Conservation (phyloP, 2,797 vertebrate species). For the Eleutherodactylus coqui region DNA sequence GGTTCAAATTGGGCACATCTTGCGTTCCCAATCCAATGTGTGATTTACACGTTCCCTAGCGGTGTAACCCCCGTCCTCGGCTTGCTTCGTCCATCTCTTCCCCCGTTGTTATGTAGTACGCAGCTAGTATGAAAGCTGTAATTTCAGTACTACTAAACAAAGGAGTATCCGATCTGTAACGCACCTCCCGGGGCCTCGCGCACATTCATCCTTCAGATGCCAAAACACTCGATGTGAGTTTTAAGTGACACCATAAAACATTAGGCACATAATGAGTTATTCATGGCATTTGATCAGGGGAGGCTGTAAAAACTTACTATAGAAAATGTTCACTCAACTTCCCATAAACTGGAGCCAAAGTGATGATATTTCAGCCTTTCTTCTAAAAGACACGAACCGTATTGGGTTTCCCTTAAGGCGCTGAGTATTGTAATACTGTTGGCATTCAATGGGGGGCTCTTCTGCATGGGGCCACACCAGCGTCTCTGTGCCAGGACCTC, state of each 20-base stretch:
- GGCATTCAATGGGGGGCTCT: too few relatives aligned
- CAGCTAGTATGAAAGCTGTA: background rate
- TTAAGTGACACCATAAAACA: conserved; percentile 48
- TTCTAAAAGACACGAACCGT: background rate
- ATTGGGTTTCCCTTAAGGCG: background rate
- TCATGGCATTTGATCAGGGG: conserved; percentile 29
- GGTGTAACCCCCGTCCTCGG: too few relatives aligned
- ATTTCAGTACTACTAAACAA: background rate
- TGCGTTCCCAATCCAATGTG: too few relatives aligned
- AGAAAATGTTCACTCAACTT: conserved; percentile 44
- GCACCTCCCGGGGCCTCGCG: background rate
- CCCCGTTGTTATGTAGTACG: background rate
- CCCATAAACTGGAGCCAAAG: conserved; percentile 9
- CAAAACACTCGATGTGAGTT: conserved; percentile 37
- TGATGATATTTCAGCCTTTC: background rate
- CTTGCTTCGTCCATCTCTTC: background rate
- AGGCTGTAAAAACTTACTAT: conserved; percentile 37
- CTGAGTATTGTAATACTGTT: too few relatives aligned
- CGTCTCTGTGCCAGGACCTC: too few relatives aligned
- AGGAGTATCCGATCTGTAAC: background rate
- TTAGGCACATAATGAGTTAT: conserved; percentile 56
- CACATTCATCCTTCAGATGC: conserved; percentile 14
- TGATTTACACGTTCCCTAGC: too few relatives aligned
- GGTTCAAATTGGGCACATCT: too few relatives aligned
- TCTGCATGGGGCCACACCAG: too few relatives aligned